A percentile compares a stretch with the other conserved stretches of the same genome.
Evolutionary conservation across 2,888 invertebrate species (phyloP).

Genomic region (Apamea epomidion): DNA sequence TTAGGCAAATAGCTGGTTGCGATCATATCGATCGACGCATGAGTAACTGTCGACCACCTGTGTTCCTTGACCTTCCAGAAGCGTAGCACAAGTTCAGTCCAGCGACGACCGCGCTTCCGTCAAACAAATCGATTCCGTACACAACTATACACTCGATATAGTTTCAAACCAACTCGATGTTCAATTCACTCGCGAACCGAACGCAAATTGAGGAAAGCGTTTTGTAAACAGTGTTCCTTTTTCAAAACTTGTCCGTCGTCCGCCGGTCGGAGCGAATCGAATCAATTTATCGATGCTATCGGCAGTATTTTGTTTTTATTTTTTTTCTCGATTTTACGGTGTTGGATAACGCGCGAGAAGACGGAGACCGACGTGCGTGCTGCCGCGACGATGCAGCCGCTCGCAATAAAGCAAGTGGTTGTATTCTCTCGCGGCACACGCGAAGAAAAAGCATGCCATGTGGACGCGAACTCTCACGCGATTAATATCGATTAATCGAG

Average conservation of each 20-base stretch:
- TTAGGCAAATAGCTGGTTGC: conserved; percentile 55
- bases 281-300: conserved; percentile 63
- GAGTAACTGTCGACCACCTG: conserved; percentile 62
- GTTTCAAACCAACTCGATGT: conserved; percentile 66
- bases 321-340: conserved; percentile 70
- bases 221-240: conserved; percentile 78
- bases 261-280: conserved; percentile 60
- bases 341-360: conserved; percentile 66
- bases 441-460: conserved; percentile 72
- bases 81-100: conserved; percentile 73
- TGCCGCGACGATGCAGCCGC: conserved; percentile 80
- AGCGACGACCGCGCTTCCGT: conserved; percentile 73
- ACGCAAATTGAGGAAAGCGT: conserved; percentile 63
- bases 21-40: conserved; percentile 68
- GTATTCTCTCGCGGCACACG: conserved; percentile 60
- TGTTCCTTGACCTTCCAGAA: conserved; percentile 80
- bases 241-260: conserved; percentile 72
- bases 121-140: conserved; percentile 67
- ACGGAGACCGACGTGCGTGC: conserved; percentile 76
- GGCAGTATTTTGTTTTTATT: conserved; percentile 62
- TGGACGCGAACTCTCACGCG: conserved; percentile 63
- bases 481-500: conserved; percentile 62
- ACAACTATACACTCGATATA: conserved; percentile 68
- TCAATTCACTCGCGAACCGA: conserved; percentile 64
- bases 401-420: conserved; percentile 76